phyloP scores from a whole-genome alignment of 2,888 invertebrate genomes.

The Didymodactylos carnosus region DNA sequence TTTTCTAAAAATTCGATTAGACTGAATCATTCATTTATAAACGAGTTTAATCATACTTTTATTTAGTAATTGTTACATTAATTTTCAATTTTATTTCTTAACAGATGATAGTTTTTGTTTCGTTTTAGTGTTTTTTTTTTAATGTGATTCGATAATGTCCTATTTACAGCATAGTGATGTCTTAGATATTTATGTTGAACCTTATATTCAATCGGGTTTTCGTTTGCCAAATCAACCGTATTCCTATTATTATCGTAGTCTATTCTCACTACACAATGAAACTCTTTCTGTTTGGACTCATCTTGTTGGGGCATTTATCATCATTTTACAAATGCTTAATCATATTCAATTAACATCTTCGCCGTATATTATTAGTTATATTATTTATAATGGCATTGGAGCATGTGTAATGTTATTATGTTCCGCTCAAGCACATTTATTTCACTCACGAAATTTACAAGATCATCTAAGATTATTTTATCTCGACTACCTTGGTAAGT shows the following conservation, averaged over 20 bases:
- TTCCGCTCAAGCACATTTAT: background rate
- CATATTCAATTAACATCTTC: background rate
- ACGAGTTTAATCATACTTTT: no score
- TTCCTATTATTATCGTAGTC: conserved; percentile 6
- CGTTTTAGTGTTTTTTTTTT: no score
- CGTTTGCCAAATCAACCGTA: conserved; percentile 9
- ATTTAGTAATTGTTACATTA: no score
- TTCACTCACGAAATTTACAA: background rate
- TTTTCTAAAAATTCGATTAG: no score
- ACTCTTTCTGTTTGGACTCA: conserved; percentile 11
- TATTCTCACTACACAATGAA: conserved; percentile 11
- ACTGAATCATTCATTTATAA: no score
- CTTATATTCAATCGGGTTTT: conserved; percentile 12
- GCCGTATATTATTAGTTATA: background rate
- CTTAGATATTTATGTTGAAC: background rate
- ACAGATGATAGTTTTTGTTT: no score
- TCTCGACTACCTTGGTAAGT: no score
- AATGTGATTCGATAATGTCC: no score
- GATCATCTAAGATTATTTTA: background rate
- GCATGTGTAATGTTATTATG: background rate
- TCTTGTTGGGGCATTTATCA: conserved; percentile 1
- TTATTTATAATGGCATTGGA: background rate
- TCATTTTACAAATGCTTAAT: background rate
- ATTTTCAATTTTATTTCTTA: no score
- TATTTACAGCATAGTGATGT: no score